Evolutionary conservation across 2,113 vertebrate species (phyloP).

Genomic region (Neolamprologus modestus): DNA sequence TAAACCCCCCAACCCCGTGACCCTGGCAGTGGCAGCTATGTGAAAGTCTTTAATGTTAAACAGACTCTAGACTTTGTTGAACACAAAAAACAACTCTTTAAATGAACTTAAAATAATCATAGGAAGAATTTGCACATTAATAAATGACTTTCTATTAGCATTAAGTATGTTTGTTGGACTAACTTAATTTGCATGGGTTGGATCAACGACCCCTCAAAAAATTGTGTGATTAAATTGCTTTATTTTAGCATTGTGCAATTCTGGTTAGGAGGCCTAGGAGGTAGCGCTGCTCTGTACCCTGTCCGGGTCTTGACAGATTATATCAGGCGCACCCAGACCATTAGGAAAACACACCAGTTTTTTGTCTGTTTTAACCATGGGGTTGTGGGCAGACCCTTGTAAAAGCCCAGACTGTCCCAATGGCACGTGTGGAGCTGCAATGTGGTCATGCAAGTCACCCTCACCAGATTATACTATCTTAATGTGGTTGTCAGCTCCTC

Average conservation of each 20-base stretch:
- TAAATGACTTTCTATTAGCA: not conserved
- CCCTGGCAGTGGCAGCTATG: not conserved
- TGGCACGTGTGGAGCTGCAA: not conserved
- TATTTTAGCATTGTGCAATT: not conserved
- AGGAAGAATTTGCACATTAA: not conserved
- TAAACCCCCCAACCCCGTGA: not conserved
- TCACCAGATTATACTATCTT: not conserved
- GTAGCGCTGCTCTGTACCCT: not conserved
- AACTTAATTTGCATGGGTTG: not conserved
- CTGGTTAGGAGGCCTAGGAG: not conserved
- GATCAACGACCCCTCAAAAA: not conserved
- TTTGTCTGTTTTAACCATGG: not conserved
- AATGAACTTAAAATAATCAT: not conserved
- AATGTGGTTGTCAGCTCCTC: not conserved
- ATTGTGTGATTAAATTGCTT: not conserved
- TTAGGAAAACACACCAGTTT: not conserved
- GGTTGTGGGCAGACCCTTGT: not conserved
- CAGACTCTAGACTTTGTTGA: not conserved
- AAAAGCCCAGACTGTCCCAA: not conserved
- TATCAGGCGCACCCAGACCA: not conserved
- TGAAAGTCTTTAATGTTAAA: not conserved
- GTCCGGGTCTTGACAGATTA: not conserved
- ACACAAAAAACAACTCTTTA: not conserved
- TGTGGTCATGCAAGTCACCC: not conserved
- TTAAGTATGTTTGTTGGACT: not conserved